Conservation (phyloP, 2,797 vertebrate species). For the Schizopygopsis malacanthus region DNA sequence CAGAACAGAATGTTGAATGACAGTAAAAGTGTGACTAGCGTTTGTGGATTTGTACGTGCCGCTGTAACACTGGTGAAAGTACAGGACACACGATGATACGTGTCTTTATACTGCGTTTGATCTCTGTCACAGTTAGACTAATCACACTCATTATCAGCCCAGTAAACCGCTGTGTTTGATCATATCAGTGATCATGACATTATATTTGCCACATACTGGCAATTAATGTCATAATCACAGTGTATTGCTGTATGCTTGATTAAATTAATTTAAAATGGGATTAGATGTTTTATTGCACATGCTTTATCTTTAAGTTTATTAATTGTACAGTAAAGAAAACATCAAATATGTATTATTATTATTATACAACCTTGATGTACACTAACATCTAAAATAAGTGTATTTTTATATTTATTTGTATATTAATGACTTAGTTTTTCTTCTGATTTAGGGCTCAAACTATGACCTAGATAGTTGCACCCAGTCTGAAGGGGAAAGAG, state of each 20-base stretch:
- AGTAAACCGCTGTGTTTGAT: not conserved
- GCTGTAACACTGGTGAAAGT: not conserved
- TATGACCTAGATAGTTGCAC: not conserved
- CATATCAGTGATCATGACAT: not conserved
- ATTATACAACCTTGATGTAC: not conserved
- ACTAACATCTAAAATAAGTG: no score
- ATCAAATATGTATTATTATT: not conserved
- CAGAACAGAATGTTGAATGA: not conserved
- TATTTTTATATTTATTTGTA: not conserved
- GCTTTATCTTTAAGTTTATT: not conserved
- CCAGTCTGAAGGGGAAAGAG: not conserved
- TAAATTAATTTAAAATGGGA: not conserved
- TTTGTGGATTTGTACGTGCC: not conserved
- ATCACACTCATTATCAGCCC: not conserved
- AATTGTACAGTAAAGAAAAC: not conserved
- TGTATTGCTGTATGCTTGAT: not conserved
- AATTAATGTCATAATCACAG: not conserved
- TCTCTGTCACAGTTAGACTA: slow-evolving; percentile 14
- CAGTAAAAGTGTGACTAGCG: not conserved
- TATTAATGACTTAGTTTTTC: not conserved
- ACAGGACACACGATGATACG: not conserved
- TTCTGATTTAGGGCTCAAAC: not conserved
- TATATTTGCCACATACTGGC: not conserved
- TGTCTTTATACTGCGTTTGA: slow-evolving; percentile 13
- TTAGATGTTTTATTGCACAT: not conserved